A percentile compares a stretch with the other conserved stretches of the same genome.
These are phyloP conservation scores for Cacoxenus indagator DNA, from an alignment of 2,888 invertebrate genomes.

Conservation along the genomic window DNA sequence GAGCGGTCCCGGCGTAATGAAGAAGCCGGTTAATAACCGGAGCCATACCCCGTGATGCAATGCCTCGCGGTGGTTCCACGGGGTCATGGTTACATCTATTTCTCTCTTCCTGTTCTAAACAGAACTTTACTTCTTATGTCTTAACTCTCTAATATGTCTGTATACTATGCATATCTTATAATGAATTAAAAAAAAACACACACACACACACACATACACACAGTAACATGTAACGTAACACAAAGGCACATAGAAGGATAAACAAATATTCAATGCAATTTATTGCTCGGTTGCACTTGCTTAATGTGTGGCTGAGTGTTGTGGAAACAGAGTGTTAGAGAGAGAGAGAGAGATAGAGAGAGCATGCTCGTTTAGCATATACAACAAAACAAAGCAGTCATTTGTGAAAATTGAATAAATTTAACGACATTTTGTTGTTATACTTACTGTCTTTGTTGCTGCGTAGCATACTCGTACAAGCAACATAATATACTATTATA, in stretches of 20 bases:
- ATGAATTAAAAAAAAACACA: not conserved
- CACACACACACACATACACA: not conserved
- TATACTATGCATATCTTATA: too few species aligned
- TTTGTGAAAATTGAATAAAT: slow-evolving; percentile 13
- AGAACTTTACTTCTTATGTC: too few species aligned
- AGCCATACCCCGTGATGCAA: too few species aligned
- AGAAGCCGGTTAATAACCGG: too few species aligned
- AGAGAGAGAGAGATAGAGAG: not conserved
- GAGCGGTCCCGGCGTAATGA: too few species aligned
- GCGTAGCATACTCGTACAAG: not conserved
- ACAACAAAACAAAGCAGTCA: not conserved
- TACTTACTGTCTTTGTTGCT: too few species aligned
- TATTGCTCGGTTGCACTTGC: slow-evolving; percentile 40
- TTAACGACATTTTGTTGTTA: not conserved
- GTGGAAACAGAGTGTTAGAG: not conserved
- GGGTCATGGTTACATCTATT: too few species aligned
- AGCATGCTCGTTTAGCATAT: slow-evolving; percentile 8
- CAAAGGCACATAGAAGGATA: not conserved
- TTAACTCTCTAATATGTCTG: too few species aligned
- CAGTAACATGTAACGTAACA: not conserved
- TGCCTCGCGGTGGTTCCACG: too few species aligned
- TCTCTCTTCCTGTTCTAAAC: too few species aligned
- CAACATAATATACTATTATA: not conserved
- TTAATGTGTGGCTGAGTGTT: slow-evolving; percentile 33
- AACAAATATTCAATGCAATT: slow-evolving; percentile 34